Percentiles rank a stretch among this genome's conserved stretches.
Conservation (phyloP, 2,113 vertebrate species). For the Trogon melanurus region DNA sequence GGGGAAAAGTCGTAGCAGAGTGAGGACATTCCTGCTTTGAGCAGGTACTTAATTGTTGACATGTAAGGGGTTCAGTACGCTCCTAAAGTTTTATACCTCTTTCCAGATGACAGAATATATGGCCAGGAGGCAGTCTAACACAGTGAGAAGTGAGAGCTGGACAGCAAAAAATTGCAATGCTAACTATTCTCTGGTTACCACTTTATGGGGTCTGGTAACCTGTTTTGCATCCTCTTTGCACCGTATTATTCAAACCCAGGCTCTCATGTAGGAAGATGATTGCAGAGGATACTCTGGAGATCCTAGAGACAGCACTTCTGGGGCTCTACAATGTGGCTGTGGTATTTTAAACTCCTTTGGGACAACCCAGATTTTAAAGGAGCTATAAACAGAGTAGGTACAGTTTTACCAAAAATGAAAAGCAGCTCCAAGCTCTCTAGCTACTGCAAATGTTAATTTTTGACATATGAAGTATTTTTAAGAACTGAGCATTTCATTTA, state of each 20-base stretch:
- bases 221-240: neutral
- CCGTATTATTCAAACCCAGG: neutral
- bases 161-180: neutral
- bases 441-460: neutral
- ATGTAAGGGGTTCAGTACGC: neutral
- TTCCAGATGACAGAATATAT: neutral
- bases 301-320: neutral
- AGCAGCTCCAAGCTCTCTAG: neutral
- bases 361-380: neutral
- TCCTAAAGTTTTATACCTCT: neutral
- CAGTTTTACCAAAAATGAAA: neutral
- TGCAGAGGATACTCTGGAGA: neutral
- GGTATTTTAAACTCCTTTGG: neutral
- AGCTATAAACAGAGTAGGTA: neutral
- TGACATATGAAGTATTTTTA: neutral
- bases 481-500: neutral
- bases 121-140: neutral
- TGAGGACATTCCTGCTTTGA: neutral
- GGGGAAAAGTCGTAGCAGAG: neutral
- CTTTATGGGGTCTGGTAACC: neutral
- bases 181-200: neutral
- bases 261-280: fast-evolving
- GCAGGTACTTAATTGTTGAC: neutral
- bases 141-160: neutral
- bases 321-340: neutral